Evolutionary conservation across 2,888 invertebrate species (phyloP).

Genomic region (Leptopilina syphax): DNA sequence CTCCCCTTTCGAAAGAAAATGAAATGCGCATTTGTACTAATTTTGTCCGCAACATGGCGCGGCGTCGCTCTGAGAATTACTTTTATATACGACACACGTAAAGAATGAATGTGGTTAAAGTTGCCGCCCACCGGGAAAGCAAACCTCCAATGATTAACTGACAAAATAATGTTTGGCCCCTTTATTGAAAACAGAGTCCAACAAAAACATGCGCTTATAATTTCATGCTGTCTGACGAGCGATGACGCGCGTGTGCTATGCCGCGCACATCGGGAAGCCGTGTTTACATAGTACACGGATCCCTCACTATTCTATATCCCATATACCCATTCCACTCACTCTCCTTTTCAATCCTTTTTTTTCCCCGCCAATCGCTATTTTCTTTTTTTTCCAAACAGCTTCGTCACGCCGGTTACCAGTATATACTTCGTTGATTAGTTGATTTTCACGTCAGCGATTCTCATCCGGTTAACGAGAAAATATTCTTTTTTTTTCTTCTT

Average conservation of each 20-base stretch:
- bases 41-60: constrained; percentile 11
- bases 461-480: constrained; percentile 28
- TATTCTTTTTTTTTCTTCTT: too few species aligned
- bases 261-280: constrained; percentile 34
- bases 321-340: not conserved
- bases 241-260: constrained; percentile 31
- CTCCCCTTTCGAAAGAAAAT: too few species aligned
- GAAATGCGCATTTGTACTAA: not conserved
- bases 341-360: not conserved
- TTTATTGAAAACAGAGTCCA: constrained; percentile 46
- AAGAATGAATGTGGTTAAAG: not conserved
- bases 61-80: constrained; percentile 5
- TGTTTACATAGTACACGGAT: constrained; percentile 19
- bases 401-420: not conserved
- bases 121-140: constrained; percentile 18
- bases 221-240: constrained; percentile 31
- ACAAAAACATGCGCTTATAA: constrained; percentile 28
- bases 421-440: not conserved
- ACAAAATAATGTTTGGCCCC: constrained; percentile 56
- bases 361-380: not conserved
- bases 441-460: constrained; percentile 26
- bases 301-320: not conserved
- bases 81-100: not conserved
- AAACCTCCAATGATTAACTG: constrained; percentile 50
- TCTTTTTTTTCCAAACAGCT: not conserved